Base-by-base conservation (phyloP, 2,797 vertebrate genomes). In the Microcaecilia unicolor region DNA sequence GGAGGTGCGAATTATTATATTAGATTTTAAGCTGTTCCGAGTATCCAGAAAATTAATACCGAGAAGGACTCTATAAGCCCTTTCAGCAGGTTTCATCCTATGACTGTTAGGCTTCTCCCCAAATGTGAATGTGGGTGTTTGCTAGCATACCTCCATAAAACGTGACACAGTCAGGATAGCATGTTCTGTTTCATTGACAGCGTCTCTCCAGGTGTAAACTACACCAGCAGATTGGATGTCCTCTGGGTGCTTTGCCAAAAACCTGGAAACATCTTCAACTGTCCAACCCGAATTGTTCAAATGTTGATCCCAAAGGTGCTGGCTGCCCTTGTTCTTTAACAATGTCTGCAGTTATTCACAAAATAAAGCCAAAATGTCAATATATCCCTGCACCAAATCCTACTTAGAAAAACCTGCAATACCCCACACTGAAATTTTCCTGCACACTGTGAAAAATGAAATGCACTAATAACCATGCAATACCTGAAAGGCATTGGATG, bases 71-170 rank as follows among this genome's bases (percentile, higher is more conserved):
- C n/a, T n/a, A n/a, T n/a, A n/a, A n/a, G n/a, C n/a, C n/a, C n/a
- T n/a, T n/a, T n/a, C n/a, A n/a, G n/a, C n/a, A n/a, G n/a, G n/a
- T n/a, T n/a, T n/a, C n/a, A n/a, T n/a, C n/a, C n/a, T n/a, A n/a
- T n/a, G n/a, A n/a, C n/a, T n/a, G n/a, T n/a, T n/a, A n/a, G n/a
- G n/a, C n/a, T n/a, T n/a, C n/a, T n/a, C n/a, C n/a, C n/a, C n/a
- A n/a, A n/a, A n/a, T n/a, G n/a, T n/a, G n/a, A n/a, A n/a, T n/a
- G n/a, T n/a, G n/a, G n/a, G n/a, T n/a, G n/a, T n/a, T n/a, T n/a
- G n/a, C n/a, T n/a, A n/a, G n/a, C n/a, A 90, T 35, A 98, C 96
- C 88, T 99, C 95, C 93, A 99, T 98, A 64, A 96, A 97, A 20
- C 77, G 91, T 4, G 93, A 91, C 49, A 98, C 88, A 42, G 84